Conservation (phyloP, 2,888 invertebrate genomes). For the Oscheius sp. region DNA sequence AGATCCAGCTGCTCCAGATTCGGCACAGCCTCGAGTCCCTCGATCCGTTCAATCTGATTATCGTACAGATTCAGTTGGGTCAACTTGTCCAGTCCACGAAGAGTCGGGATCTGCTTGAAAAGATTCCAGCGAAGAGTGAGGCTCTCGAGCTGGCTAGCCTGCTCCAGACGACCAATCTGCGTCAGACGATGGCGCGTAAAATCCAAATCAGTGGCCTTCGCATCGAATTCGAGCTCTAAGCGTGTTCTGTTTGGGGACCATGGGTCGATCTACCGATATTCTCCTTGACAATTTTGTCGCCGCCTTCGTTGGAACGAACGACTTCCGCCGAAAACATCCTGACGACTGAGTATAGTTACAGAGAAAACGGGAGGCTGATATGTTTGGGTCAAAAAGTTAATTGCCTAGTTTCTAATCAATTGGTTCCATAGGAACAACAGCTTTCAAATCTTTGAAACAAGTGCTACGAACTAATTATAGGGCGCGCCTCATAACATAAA, state of each 20-base stretch:
- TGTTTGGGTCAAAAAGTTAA: no score
- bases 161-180: background rate
- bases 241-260: background rate
- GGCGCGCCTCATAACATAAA: no score
- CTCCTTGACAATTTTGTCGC: constrained; percentile 46
- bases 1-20: constrained; percentile 75
- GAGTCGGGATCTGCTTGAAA: constrained; percentile 91
- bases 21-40: constrained; percentile 38
- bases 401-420: no score
- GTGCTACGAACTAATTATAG: no score
- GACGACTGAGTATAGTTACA: background rate
- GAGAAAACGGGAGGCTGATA: no score
- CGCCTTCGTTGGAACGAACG: constrained; percentile 44
- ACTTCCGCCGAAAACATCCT: constrained; percentile 36
- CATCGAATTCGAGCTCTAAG: constrained; percentile 26
- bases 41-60: constrained; percentile 79
- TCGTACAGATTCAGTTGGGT: constrained; percentile 94
- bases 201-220: constrained; percentile 35
- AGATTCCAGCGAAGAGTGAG: constrained; percentile 75
- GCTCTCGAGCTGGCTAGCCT: constrained; percentile 26
- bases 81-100: constrained; percentile 81
- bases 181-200: constrained; percentile 42
- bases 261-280: constrained; percentile 35
- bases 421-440: no score
- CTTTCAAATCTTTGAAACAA: no score